Base-by-base conservation (phyloP, 2,113 vertebrate species). In the Callipepla californica region DNA sequence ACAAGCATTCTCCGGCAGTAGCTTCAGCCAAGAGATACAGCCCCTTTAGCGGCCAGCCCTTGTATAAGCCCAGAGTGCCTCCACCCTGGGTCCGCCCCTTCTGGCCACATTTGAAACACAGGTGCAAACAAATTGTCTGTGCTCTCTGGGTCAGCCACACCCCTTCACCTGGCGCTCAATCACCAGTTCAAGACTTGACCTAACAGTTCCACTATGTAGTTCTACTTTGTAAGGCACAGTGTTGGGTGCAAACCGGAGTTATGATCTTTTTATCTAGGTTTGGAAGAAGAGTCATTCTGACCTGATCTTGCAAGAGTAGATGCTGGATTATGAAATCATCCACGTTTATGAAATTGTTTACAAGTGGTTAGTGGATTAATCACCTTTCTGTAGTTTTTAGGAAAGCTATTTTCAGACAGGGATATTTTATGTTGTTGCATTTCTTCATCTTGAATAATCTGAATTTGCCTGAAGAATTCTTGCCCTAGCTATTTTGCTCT, bases 401-500 rank as follows among this genome's bases (percentile, higher is more conserved):
- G 34, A 90, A 96, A 93, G 69, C 48, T 75, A 40, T 88, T 88
- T 92, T 94, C 57, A 92, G 80, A 57, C 76, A 34, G 16, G 80
- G 48, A 83, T 94, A 85, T 87, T 96, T 92, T 92, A 83, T 96
- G 95, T 90, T 91, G 93, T 81, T 92, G 81, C 69, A 84, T 91
- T 95, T 95, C 87, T 80, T 95, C 73, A 91, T 94, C 93, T 77
- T 94, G 79, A 91, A 96, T 96, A 94, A 85, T 95, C 90, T 66
- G 40, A 40, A 40, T 94, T 85, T 90, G 87, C 91, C 87, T 73
- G 91, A 83, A 90, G 51, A 81, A 84, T 90, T 91, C 61, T 75
- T 92, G 62, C 59, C 82, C 47, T 57, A 88, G 76, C 65, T 94
- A 82, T 85, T 93, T 94, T 95, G 76, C 59, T 80, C 79, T 95